A percentile compares a stretch with the other conserved stretches of the same genome.
These are phyloP conservation scores for Celastrina argiolus DNA, from an alignment of 2,888 invertebrate species.

Conservation along the genomic window DNA sequence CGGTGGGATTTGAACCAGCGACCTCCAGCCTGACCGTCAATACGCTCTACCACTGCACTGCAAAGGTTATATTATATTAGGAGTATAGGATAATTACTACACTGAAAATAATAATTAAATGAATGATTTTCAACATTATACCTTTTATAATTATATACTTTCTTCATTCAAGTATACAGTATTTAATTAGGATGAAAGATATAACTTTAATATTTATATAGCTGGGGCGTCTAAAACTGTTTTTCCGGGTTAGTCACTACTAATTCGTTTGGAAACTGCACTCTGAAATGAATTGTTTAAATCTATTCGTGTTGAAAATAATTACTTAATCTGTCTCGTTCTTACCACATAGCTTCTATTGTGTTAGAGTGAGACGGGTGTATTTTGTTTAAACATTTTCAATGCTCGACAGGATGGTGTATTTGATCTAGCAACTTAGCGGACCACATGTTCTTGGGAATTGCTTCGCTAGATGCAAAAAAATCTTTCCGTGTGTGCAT, in stretches of 20 bases:
- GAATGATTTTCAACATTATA: no score
- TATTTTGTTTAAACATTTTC: constrained; percentile 67
- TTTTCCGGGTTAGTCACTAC: not conserved
- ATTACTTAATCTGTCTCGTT: constrained; percentile 50
- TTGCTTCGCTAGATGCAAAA: constrained; percentile 69
- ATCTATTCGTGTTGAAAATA: constrained; percentile 65
- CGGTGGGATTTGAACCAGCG: no score
- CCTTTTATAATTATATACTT: no score
- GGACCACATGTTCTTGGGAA: constrained; percentile 76
- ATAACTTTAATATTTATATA: not conserved
- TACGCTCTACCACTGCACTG: no score
- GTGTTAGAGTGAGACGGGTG: constrained; percentile 51
- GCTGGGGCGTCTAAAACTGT: not conserved
- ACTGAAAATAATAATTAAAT: no score
- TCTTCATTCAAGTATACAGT: no score
- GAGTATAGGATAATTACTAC: no score
- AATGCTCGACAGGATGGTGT: constrained; percentile 72
- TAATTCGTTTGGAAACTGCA: constrained; percentile 20
- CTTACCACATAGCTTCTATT: constrained; percentile 34
- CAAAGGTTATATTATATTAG: no score
- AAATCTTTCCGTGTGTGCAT: constrained; percentile 57
- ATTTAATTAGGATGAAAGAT: not conserved
- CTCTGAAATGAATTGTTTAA: constrained; percentile 52
- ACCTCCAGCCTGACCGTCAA: no score
- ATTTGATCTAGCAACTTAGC: constrained; percentile 76